Base-by-base conservation (phyloP, 2,797 vertebrate genomes). In the Spheniscus humboldti region DNA sequence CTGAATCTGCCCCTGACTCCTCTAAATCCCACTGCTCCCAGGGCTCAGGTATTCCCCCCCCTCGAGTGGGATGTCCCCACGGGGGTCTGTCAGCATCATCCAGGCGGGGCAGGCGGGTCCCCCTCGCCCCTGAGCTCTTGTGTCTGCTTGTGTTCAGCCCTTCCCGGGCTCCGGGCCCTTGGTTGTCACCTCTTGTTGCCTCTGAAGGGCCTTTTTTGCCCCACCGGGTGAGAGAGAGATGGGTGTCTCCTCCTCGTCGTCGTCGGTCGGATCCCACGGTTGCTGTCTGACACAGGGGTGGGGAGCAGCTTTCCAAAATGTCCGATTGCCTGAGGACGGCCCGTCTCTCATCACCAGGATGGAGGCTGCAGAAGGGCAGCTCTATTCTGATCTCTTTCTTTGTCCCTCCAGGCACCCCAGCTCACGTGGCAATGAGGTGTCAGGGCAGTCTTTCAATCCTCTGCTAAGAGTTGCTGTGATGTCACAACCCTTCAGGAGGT, bases 201-300 rank as follows among this genome's bases (percentile, higher is more conserved):
- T 9, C 27, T 14, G 1, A 10, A 64, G 55, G 37, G 59, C 30
- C 6, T n/a, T n/a, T 60, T 78, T 24, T 12, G 60, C 55, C 17
- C 10, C 57, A 0, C 10, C 0, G 6, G 10, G 4, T 10, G 28
- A 4, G n/a, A 8, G 30, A 3, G 43, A 23, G 48, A 0, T 11
- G 53, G 35, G 17, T 13, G 6, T 25, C 10, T 22, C 13, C 56
- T 57, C 24, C 1, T 24, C 72, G 1, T 17, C 20, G 1, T 35
- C 15, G 0, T 5, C 1, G 1, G 4, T 19, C 2, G 0, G 18
- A 9, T 62, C 43, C 41, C 19, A 2, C 35, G 0, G 50, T 4
- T 28, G 35, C 39, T 9, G 0, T 3, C 15, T 25, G 71, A 2
- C 28, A 0, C 18, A 1, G 15, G 7, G 37, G 10, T 2, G 76